Conservation (phyloP, 1,140 invertebrate species). For the Hyles euphorbiae region DNA sequence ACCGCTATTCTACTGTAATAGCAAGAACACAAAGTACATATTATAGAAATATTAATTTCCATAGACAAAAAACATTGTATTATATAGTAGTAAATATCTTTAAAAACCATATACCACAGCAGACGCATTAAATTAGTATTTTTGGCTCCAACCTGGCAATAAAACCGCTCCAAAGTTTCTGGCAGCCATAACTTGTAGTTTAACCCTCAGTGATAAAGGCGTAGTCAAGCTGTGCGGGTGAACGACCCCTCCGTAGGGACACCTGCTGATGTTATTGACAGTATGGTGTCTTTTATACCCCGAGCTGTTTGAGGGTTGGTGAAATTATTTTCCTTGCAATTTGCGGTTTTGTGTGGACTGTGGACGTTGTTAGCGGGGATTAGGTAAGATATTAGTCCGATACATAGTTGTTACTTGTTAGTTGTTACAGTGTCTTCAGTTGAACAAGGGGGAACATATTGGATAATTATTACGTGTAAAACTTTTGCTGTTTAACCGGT, state of each 20-base stretch:
- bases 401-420: too few species aligned
- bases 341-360: constrained; percentile 7
- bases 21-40: too few species aligned
- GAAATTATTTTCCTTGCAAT: constrained; percentile 14
- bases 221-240: constrained; percentile 38
- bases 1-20: too few species aligned
- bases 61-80: too few species aligned
- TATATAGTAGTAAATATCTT: too few species aligned
- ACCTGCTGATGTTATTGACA: constrained; percentile 65
- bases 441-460: too few species aligned
- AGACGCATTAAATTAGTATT: not conserved
- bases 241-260: constrained; percentile 53
- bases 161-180: not conserved
- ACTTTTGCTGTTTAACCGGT: too few species aligned
- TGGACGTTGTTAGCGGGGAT: constrained; percentile 6
- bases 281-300: constrained; percentile 54
- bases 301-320: constrained; percentile 9
- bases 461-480: too few species aligned
- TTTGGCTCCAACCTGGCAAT: not conserved
- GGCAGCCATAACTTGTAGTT: constrained; percentile 23
- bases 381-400: not conserved
- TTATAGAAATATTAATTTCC: too few species aligned
- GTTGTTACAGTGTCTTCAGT: too few species aligned
- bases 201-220: constrained; percentile 39
- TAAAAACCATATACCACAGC: too few species aligned